A percentile compares a stretch with the other conserved stretches of the same genome.
These are phyloP conservation scores for Agonopterix alstromeriana DNA, from an alignment of 2,888 invertebrate species.

Conservation along the genomic window DNA sequence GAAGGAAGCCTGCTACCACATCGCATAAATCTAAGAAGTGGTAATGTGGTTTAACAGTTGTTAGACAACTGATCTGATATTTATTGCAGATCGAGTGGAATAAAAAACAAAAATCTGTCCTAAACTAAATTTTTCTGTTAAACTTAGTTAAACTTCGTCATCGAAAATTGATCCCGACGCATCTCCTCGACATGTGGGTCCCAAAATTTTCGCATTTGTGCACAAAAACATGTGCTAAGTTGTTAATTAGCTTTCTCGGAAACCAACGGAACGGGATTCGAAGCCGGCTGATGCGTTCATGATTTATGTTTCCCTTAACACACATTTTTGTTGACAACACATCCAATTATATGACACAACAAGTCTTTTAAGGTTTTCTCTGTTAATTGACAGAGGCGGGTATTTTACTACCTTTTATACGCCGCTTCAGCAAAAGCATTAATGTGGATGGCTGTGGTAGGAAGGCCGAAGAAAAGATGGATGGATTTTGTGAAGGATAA, in stretches of 20 bases:
- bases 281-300: conserved; percentile 18
- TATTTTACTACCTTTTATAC: too few relatives aligned
- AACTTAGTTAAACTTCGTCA: background rate
- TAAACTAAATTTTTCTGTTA: background rate
- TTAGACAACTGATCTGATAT: background rate
- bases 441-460: too few relatives aligned
- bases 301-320: conserved; percentile 53
- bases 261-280: conserved; percentile 29
- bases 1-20: background rate
- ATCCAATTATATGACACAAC: background rate
- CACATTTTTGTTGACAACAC: conserved; percentile 24
- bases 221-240: conserved; percentile 64
- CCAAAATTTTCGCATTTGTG: conserved; percentile 2
- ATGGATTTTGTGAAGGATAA: too few relatives aligned
- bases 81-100: too few relatives aligned
- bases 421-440: too few relatives aligned
- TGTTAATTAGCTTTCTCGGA: conserved; percentile 66
- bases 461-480: too few relatives aligned
- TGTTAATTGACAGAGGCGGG: too few relatives aligned
- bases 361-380: background rate
- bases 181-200: background rate
- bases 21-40: background rate
- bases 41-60: background rate
- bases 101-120: too few relatives aligned
- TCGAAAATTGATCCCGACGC: background rate